Percentiles rank a stretch among this genome's conserved stretches.
Conservation (phyloP, 2,888 invertebrate species). For the Ichneumoninae sp. region DNA sequence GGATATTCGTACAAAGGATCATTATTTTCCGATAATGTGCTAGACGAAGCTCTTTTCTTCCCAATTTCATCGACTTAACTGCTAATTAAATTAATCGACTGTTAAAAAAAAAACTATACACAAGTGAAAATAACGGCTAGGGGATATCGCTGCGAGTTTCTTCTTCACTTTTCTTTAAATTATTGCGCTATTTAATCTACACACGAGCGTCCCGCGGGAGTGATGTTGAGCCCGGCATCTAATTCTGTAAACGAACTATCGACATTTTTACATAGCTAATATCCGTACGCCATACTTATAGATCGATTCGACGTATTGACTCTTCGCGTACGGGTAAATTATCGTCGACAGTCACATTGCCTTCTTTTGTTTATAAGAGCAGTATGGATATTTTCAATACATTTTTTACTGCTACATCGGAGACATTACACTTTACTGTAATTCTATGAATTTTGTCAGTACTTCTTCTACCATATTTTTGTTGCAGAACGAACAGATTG, state of each 20-base stretch:
- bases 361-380: neutral
- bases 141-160: conserved; percentile 13
- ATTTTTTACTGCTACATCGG: neutral
- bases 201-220: conserved; percentile 19
- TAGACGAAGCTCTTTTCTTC: conserved; percentile 25
- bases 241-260: conserved; percentile 11
- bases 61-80: conserved; percentile 34
- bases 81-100: conserved; percentile 40
- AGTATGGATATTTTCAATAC: neutral
- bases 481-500: neutral
- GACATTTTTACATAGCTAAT: neutral
- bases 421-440: neutral
- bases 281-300: neutral
- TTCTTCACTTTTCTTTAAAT: conserved; percentile 22
- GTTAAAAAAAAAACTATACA: conserved; percentile 25
- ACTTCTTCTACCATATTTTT: neutral
- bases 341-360: neutral
- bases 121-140: conserved; percentile 10
- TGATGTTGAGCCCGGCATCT: conserved; percentile 32
- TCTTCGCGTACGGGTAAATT: neutral
- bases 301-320: neutral
- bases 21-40: conserved; percentile 23
- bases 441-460: neutral
- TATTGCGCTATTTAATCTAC: conserved; percentile 35
- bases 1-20: conserved; percentile 42